Evolutionary conservation across 2,113 vertebrate species (phyloP), one percentile per base, ranked within the genome.

Genomic region (Nycticryphes semicollaris): DNA sequence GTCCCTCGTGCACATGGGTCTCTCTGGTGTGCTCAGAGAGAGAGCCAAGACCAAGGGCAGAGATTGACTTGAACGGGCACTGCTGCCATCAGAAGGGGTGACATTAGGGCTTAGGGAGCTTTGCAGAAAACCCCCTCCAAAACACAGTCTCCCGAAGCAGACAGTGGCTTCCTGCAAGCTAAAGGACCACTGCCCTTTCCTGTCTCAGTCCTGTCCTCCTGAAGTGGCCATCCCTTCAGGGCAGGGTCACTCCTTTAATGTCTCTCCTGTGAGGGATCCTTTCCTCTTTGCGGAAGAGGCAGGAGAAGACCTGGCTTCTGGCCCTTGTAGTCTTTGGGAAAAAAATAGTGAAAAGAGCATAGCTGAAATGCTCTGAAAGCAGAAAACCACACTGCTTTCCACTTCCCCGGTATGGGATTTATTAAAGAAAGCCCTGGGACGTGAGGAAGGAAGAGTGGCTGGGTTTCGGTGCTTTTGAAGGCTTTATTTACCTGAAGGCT

Each of bases 401-500:
- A 15, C 48, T 95, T 64, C 39, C n/a, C 7, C 0, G 0, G 75
- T 43, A 86, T 94, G 83, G 92, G 75, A 80, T 86, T 93, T 84
- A 90, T 93, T 86, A 86, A 83, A 83, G 79, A 19, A 86, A 95
- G 73, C 84, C 48, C 69, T 95, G 81, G 74, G 81, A 90, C 0
- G 28, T 56, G 66, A 82, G 78, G 56, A 54, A 91, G 59, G 87
- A 82, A 64, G 37, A 89, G 57, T 8, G 79, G 77, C 47, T 87
- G 96, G 66, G 5, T 41, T 89, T 64, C 20, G 5, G 69, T 87
- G 70, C 92, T 90, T 94, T 87, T 82, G 93, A 82, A 87, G 62
- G 64, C 54, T 93, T 93, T 74, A 74, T 96, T 91, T 87, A 95
- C 93, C 96, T 96, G 87, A n/a, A 95, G 91, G 69, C 47, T 89